Evolutionary conservation across 2,797 vertebrate species (phyloP).

Genomic region (Dendrocincla tyrannina): DNA sequence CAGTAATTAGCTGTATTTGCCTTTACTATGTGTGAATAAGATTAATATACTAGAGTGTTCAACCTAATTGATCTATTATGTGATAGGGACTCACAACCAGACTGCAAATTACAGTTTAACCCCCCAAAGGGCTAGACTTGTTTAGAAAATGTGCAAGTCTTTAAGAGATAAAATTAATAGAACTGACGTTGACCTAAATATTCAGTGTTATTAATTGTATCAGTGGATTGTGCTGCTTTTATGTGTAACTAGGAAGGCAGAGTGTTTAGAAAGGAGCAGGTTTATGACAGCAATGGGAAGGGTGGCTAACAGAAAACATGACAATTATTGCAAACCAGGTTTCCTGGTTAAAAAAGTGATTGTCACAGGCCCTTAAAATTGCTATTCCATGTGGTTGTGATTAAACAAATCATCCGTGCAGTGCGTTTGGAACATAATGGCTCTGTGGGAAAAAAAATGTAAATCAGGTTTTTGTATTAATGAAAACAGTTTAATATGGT

Average conservation of each 20-base stretch:
- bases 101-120: constrained; percentile 71
- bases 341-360: constrained; percentile 62
- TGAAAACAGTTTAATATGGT: constrained; percentile 72
- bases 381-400: constrained; percentile 65
- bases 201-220: constrained; percentile 57
- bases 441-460: constrained; percentile 73
- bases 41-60: constrained; percentile 65
- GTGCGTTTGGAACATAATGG: constrained; percentile 40
- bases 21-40: constrained; percentile 58
- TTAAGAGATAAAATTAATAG: constrained; percentile 72
- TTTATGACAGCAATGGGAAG: constrained; percentile 41
- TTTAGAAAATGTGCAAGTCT: constrained; percentile 63
- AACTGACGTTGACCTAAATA: constrained; percentile 66
- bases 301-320: constrained; percentile 37
- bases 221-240: constrained; percentile 46
- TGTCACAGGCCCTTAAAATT: constrained; percentile 59
- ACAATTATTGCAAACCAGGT: constrained; percentile 51
- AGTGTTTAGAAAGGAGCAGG: background rate
- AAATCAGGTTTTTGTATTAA: constrained; percentile 73
- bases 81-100: constrained; percentile 54
- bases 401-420: constrained; percentile 68
- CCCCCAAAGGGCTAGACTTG: constrained; percentile 66
- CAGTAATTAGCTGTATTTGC: constrained; percentile 65
- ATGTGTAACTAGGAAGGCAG: constrained; percentile 21
- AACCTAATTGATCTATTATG: constrained; percentile 70